Conservation (phyloP, 2,888 invertebrate species). For the Lasioglossum malachurum region DNA sequence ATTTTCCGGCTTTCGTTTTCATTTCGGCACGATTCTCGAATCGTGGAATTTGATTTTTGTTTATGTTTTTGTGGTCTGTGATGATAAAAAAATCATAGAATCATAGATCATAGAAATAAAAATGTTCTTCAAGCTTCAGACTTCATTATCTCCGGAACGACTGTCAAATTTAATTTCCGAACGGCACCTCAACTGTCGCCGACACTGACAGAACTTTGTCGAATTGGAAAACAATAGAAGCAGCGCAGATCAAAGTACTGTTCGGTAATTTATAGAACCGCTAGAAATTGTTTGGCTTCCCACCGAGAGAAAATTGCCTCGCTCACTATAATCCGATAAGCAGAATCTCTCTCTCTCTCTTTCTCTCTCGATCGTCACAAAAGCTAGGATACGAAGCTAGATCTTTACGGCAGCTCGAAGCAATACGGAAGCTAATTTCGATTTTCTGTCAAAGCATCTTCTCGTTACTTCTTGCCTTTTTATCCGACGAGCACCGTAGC, state of each 20-base stretch:
- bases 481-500: not conserved
- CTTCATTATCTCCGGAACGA: too few species aligned
- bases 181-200: too few species aligned
- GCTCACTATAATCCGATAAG: not conserved
- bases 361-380: not conserved
- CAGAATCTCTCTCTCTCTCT: not conserved
- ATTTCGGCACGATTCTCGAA: not conserved
- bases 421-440: slow-evolving; percentile 1
- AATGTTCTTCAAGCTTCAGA: too few species aligned
- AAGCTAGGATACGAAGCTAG: not conserved
- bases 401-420: not conserved
- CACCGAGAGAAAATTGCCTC: not conserved
- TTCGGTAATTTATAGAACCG: not conserved
- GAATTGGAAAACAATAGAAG: not conserved
- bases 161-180: too few species aligned
- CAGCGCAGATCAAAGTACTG: not conserved
- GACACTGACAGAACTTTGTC: not conserved
- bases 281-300: not conserved
- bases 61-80: too few species aligned
- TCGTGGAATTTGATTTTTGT: not conserved
- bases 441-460: not conserved
- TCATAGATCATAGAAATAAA: too few species aligned
- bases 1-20: not conserved
- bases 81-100: too few species aligned
- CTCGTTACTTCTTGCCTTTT: not conserved